These are phyloP conservation scores for Euura lappo DNA, from an alignment of 1,140 invertebrate genomes.

Conservation along the genomic window DNA sequence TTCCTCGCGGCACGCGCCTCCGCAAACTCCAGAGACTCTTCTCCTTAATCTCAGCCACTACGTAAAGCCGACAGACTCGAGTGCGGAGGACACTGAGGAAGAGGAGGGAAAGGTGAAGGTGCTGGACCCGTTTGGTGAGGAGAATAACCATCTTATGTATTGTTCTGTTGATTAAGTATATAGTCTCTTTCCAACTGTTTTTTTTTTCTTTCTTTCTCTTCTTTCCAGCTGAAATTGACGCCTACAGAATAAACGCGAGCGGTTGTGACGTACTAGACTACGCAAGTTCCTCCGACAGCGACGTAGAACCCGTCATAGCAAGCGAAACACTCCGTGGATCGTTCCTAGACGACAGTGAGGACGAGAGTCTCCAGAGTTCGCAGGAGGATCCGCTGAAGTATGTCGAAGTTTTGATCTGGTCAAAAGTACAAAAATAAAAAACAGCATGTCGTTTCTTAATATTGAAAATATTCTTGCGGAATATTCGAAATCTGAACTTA, in stretches of 20 bases:
- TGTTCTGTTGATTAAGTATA: constrained; percentile 11
- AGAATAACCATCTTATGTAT: constrained; percentile 6
- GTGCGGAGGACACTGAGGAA: constrained; percentile 39
- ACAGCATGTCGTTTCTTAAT: too few species aligned
- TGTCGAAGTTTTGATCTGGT: constrained; percentile 35
- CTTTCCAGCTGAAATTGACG: constrained; percentile 65
- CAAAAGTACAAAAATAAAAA: too few species aligned
- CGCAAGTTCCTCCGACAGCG: constrained; percentile 77
- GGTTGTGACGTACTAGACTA: constrained; percentile 71
- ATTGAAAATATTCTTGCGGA: too few species aligned
- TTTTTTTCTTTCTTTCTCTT: not conserved
- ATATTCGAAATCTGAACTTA: too few species aligned
- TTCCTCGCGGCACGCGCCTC: constrained; percentile 62
- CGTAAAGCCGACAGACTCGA: constrained; percentile 48
- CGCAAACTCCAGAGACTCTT: constrained; percentile 67
- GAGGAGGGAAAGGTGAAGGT: constrained; percentile 44
- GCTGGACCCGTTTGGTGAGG: constrained; percentile 66
- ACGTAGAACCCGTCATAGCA: constrained; percentile 69
- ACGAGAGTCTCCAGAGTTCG: constrained; percentile 80
- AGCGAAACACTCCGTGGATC: constrained; percentile 70
- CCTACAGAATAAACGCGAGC: constrained; percentile 62
- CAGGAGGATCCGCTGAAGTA: constrained; percentile 81
- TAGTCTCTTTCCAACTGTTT: constrained; percentile 12
- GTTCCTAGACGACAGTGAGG: constrained; percentile 74
- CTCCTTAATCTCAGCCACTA: constrained; percentile 65